Evolutionary conservation across 2,797 vertebrate genomes (phyloP), one percentile per base, ranked within the genome.

Genomic region (Pantherophis vulpinus): DNA sequence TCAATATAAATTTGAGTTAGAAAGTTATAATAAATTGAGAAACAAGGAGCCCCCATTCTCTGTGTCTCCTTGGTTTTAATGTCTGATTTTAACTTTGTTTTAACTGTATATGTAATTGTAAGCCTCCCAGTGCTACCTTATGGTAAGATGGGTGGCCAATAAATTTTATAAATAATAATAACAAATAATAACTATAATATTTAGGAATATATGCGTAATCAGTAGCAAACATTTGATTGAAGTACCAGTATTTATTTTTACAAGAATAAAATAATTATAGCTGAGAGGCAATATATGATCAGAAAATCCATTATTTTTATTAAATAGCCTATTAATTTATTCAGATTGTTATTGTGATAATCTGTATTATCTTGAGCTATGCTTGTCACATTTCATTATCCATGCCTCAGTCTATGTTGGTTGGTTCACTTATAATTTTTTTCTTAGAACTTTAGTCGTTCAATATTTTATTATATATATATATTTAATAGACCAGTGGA

Each of bases 261-360:
- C 32, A 90, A 86, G 79, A 86, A 90, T 37, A 86, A 86, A 92
- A 90, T 74, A 79, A 89, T 89, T 60, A 86, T 63, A 93, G 58
- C 88, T 83, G 47, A 51, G 4, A 93, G 88, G 27, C 70, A 93
- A 7, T 86, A 54, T 60, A 47, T 79, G 37, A 89, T 59, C 60
- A 27, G 32, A 55, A 37, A 20, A n/a, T 58, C 55, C 63, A 88
- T 74, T 37, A 23, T n/a, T 56, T 89, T 90, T 92, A 86, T 42
- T 86, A n/a, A n/a, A 29, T 74, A 89, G 47, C 61, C 37, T 42
- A 54, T n/a, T 51, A 92, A 79, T 29, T 92, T 88, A 70, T 70
- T n/a, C 87, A 83, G 74, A 83, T 83, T 42, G 74, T 47, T 83
- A 83, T 47, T 83, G 37, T 47, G 74, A 83, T 83, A 83, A 83